Base-by-base conservation (phyloP, 2,888 invertebrate genomes). In the Agrochola lychnidis region DNA sequence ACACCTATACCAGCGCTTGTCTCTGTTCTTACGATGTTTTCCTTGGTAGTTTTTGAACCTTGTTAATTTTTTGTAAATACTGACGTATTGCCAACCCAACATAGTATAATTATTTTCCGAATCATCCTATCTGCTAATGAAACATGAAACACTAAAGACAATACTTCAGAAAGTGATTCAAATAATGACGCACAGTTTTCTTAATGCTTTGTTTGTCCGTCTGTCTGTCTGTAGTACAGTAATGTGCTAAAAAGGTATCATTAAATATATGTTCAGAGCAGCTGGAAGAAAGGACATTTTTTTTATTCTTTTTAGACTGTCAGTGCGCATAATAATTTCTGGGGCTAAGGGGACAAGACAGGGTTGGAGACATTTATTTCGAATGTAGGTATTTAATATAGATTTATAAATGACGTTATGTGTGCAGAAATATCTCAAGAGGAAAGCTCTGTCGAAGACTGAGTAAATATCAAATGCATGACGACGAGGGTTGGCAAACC, bases 91-190 rank as follows among this genome's bases (percentile, higher is more conserved):
- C 19, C 25, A 19, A 12, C 64, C 19, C 42, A 30, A 30, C 19
- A 42, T 51, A 10, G 16, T 12, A 77, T 36, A 64, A 40, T 78
- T 56, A 48, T 22, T 57, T 30, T 53, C n/a, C 19, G 6, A 51
- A 82, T 67, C 45, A 76, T 16, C 6, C n/a, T 0, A 40, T 30
- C 30, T 36, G 36, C 36, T 45, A 53, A 78, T 64, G 51, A 78
- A 4, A 42, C 75, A 76, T 76, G 40, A 62, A 61, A 45, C 14
- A 64, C 30, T 10, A 45, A 63, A 76, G 51, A 81, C 74, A 78
- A 79, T 81, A 30, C 78, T 73, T 64, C 73, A 69, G 73, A 69
- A 71, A 75, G 76, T 87, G 89, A 87, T 87, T 87, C 87, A 87
- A 80, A 66, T 75, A 59, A 67, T 87, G 87, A 87, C 87, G 78